Evolutionary conservation across 1,140 invertebrate species (phyloP), one percentile per base, ranked within the genome.

Genomic region (Chironomus tepperi): DNA sequence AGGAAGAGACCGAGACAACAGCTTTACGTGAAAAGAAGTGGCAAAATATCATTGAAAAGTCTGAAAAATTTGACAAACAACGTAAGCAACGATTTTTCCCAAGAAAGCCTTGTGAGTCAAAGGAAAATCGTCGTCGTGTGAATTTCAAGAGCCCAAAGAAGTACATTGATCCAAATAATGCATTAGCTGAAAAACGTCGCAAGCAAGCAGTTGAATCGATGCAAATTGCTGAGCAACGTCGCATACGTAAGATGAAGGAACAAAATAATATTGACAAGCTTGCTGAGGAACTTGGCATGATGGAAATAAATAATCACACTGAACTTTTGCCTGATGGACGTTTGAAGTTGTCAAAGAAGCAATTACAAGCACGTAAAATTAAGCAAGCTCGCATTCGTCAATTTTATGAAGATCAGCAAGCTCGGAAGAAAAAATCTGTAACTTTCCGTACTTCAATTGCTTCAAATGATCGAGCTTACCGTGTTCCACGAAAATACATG

Each of bases 151-250:
- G 43, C 8, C 15, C 15, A 10, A 15, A 9, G 7, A n/a, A n/a
- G n/a, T n/a, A n/a, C n/a, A n/a, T n/a, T 47, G 8, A 47, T 47
- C 15, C 43, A 47, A 47, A 47, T 47, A 1, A 57, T 12, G 7
- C 5, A n/a, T n/a, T n/a, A 57, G 5, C 8, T 15, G 47, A 70
- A 10, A 18, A 70, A 21, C 65, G 19, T 19, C 65, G 65, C 7
- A 18, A 18, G 7, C 65, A 70, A 19, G 65, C 65, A 10, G 19
- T 21, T 9, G 65, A 70, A 70, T 15, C 65, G 9, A 70, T 70
- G 65, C 65, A 21, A 8, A 70, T 70, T 70, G 65, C 65, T 18
- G 65, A 70, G 18, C 65, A 70, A 70, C 65, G 65, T 19, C 65
- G 65, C 7, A 9, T n/a, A 1, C 65, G 65, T 70, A 18, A 34